phyloP scores from a whole-genome alignment of 1,140 invertebrate species.

The Ctenoplectra terminalis region DNA sequence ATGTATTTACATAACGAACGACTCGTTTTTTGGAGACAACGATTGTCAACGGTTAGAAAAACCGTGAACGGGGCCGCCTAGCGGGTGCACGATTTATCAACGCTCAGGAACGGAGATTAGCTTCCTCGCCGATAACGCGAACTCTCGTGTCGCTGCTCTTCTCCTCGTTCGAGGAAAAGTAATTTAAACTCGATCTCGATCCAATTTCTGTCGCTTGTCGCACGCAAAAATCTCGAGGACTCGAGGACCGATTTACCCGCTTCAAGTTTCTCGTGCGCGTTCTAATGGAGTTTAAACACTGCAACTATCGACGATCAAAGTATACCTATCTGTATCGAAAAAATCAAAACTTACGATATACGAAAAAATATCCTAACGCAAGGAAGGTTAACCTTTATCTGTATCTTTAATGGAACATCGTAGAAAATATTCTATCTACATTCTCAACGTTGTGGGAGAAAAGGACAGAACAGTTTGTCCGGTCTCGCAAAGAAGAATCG shows the following conservation, averaged over 20 bases:
- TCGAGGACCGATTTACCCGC: not conserved
- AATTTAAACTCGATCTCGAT: constrained; percentile 28
- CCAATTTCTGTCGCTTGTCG: not conserved
- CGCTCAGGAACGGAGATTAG: constrained; percentile 36
- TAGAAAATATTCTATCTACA: not conserved
- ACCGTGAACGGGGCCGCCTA: not conserved
- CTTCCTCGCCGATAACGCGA: constrained; percentile 23
- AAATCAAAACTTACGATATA: too few species aligned
- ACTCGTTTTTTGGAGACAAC: not conserved
- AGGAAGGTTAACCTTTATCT: too few species aligned
- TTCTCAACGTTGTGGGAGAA: too few species aligned
- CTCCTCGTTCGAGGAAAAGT: constrained; percentile 2
- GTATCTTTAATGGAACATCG: too few species aligned
- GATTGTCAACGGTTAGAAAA: constrained; percentile 11
- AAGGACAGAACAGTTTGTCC: too few species aligned
- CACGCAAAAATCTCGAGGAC: constrained; percentile 43
- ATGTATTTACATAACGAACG: constrained; percentile 14
- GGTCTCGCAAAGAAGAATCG: not conserved
- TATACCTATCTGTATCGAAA: too few species aligned
- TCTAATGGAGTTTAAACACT: not conserved
- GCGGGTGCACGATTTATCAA: constrained; percentile 26
- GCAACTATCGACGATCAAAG: too few species aligned
- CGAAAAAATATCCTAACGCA: too few species aligned
- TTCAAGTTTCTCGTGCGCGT: not conserved
- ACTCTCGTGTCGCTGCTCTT: not conserved